Base-by-base conservation (phyloP, 2,888 invertebrate species). In the Calameuta idolon region DNA sequence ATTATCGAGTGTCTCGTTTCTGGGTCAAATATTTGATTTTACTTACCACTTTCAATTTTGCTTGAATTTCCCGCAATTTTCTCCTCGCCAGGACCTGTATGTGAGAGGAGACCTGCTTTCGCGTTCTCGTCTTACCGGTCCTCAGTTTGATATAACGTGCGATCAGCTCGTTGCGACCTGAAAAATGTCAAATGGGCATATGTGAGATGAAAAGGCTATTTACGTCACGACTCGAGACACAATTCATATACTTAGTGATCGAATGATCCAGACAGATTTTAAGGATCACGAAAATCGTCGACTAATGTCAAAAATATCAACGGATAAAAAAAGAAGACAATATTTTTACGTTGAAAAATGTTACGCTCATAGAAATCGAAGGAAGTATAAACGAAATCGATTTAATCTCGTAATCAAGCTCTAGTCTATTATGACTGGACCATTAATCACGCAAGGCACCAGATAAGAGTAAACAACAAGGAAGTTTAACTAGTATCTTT, bases 31-130 rank as follows among this genome's bases (percentile, higher is more conserved):
- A 23, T 55, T 3, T 55, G 0, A 71, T 5, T 33, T 71, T 71
- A 95, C 96, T 95, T 93, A 97, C 97, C 94, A 98, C 98, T 96
- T 98, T 98, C 89, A 98, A 95, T 95, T 98, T 98, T 89, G 98
- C 97, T 93, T 99, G 99, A 88, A 99, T 97, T 94, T 99, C 99
- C 88, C 99, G 95, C 88, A 99, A 94, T 94, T 98, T 99, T 93
- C 99, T 95, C 92, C 99, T 95, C 87, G 99, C 99, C 92, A 99
- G 95, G 91, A 99, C 99, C 94, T 99, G 99, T 93, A 99, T 99
- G 93, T 99, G 99, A 90, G 99, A 99, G 89, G 99, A 99, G 90
- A 99, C 99, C 94, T 99, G 99, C 93, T 99, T 99, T 92, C 99
- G 94, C 92, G 99, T 99, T 92, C 99, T 96, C 93, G 99, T 99